These are phyloP conservation scores for Natator depressus DNA, from an alignment of 2,113 vertebrate species.

Conservation along the genomic window DNA sequence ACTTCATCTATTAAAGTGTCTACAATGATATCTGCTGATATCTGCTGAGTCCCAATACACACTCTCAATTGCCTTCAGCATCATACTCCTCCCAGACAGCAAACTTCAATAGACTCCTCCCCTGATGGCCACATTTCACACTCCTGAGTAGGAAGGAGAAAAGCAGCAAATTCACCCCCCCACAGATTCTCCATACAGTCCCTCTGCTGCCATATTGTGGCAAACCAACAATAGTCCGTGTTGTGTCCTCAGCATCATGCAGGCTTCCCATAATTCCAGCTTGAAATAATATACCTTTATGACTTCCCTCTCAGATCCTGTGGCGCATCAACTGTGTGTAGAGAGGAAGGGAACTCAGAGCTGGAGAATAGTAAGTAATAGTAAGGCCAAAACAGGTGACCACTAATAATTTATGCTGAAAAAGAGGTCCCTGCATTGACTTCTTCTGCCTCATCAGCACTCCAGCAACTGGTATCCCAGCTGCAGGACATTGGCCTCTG, in stretches of 20 bases:
- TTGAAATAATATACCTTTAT: neutral
- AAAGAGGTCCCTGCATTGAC: neutral
- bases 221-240: neutral
- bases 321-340: neutral
- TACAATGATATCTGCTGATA: too few species aligned
- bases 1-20: neutral
- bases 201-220: neutral
- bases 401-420: neutral
- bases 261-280: neutral
- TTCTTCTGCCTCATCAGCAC: neutral
- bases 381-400: neutral
- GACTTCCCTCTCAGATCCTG: neutral
- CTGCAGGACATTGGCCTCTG: neutral
- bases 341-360: neutral
- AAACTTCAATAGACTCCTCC: neutral
- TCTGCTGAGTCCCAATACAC: accelerated
- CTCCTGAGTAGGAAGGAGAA: neutral
- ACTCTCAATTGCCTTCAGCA: neutral
- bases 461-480: neutral
- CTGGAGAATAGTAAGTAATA: neutral
- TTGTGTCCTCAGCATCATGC: neutral
- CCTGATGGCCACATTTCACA: neutral
- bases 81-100: neutral
- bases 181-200: neutral
- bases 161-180: neutral